Conservation (phyloP, 2,888 invertebrate species). For the Ichneumoninae sp. region DNA sequence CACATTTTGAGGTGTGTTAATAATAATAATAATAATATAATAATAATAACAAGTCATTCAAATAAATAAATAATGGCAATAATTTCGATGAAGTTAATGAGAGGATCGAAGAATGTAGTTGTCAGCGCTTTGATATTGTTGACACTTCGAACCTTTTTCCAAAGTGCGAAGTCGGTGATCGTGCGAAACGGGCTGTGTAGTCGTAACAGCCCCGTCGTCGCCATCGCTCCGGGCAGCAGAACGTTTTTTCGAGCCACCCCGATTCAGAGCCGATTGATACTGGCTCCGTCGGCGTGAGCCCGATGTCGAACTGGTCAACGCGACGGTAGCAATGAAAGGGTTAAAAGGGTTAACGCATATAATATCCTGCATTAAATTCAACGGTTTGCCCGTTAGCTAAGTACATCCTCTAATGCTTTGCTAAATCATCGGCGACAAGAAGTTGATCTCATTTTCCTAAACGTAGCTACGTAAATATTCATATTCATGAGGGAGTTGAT, state of each 20-base stretch:
- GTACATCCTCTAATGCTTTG: constrained; percentile 16
- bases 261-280: constrained; percentile 34
- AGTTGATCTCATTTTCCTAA: constrained; percentile 28
- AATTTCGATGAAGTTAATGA: neutral
- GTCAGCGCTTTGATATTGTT: neutral
- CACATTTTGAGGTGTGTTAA: neutral
- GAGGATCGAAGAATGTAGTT: neutral
- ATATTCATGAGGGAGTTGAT: constrained; percentile 27
- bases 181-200: neutral
- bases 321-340: constrained; percentile 77
- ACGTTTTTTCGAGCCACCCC: constrained; percentile 36
- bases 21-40: neutral
- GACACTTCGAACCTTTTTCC: neutral
- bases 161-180: neutral
- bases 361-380: constrained; percentile 65
- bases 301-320: constrained; percentile 72
- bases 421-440: constrained; percentile 46
- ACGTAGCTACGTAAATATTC: constrained; percentile 5
- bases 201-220: constrained; percentile 20
- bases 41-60: neutral
- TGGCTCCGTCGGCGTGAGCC: constrained; percentile 65
- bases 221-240: neutral
- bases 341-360: constrained; percentile 72
- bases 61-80: too few relatives aligned
- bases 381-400: constrained; percentile 57